Conservation (phyloP, 2,888 invertebrate genomes). For the Rhopalosiphum nymphaeae region DNA sequence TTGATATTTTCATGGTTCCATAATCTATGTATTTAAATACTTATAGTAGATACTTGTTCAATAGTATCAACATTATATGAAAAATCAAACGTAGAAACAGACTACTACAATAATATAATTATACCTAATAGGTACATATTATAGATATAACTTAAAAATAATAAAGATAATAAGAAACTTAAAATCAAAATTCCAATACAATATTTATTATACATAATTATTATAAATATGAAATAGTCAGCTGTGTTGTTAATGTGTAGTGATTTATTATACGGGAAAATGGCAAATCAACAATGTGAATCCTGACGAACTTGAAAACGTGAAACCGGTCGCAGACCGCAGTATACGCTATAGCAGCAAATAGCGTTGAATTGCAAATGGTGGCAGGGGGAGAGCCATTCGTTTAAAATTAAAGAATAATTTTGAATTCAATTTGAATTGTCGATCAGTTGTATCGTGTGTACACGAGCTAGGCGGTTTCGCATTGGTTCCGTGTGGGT, state of each 20-base stretch:
- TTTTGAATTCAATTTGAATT: background rate
- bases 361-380: background rate
- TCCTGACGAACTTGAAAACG: slow-evolving; percentile 43
- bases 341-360: background rate
- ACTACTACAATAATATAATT: background rate
- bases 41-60: background rate
- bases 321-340: slow-evolving; percentile 35
- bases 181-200: background rate
- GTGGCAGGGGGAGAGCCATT: slow-evolving; percentile 4
- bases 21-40: background rate
- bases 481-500: slow-evolving; percentile 26
- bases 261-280: background rate
- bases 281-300: background rate
- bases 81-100: background rate
- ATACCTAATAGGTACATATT: background rate
- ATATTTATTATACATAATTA: background rate
- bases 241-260: background rate
- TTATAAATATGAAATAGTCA: background rate
- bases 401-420: background rate
- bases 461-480: slow-evolving; percentile 41
- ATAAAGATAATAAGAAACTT: background rate
- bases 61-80: background rate
- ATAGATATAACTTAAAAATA: background rate
- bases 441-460: background rate
- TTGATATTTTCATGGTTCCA: background rate